Conservation (phyloP, 1,140 invertebrate species). For the Oppia nitens region DNA sequence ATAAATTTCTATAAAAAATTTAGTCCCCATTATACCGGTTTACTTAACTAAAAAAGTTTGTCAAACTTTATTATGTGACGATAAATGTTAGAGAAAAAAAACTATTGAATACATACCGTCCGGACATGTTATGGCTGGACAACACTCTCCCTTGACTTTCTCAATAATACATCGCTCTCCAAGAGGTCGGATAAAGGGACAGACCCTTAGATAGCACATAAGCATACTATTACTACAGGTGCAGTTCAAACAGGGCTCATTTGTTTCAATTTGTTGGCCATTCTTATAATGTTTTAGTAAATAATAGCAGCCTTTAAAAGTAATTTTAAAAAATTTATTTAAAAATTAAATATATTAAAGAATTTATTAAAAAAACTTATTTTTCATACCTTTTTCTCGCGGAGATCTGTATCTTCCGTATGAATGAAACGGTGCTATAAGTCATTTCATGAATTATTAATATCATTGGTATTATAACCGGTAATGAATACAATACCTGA, state of each 20-base stretch:
- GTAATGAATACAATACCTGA: neutral
- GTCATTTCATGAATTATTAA: neutral
- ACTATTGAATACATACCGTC: slow-evolving; percentile 40
- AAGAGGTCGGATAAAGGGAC: slow-evolving; percentile 79
- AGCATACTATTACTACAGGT: slow-evolving; percentile 85
- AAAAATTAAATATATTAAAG: neutral
- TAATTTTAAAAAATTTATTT: neutral
- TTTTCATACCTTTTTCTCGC: slow-evolving; percentile 9
- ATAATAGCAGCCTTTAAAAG: slow-evolving; percentile 59
- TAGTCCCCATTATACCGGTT: too few species aligned
- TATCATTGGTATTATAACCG: neutral
- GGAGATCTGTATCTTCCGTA: slow-evolving; percentile 12
- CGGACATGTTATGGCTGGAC: slow-evolving; percentile 76
- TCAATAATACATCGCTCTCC: slow-evolving; percentile 76
- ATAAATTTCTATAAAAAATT: too few species aligned
- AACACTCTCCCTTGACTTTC: slow-evolving; percentile 76
- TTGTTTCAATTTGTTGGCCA: slow-evolving; percentile 77
- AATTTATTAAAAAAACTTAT: neutral
- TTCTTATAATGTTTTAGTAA: slow-evolving; percentile 82
- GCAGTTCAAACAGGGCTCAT: slow-evolving; percentile 86
- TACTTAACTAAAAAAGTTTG: neutral
- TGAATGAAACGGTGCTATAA: slow-evolving; percentile 4
- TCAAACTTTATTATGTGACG: neutral
- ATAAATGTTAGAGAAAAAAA: neutral
- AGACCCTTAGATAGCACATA: slow-evolving; percentile 78